Evolutionary conservation across 2,888 invertebrate species (phyloP), one percentile per base, ranked within the genome.

Genomic region (Aphidoletes aphidimyza): DNA sequence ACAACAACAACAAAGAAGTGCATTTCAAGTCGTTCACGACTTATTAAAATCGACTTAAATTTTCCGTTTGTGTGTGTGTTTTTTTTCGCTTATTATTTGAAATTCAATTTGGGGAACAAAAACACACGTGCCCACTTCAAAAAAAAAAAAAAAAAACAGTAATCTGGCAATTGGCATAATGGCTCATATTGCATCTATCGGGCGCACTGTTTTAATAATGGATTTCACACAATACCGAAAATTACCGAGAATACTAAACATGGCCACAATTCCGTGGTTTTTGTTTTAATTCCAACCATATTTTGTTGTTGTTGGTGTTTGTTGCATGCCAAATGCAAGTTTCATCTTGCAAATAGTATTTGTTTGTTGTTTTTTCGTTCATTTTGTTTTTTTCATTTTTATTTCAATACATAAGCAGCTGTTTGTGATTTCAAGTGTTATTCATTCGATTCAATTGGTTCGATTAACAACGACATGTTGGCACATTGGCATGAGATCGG

Each of bases 41-140:
- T 54, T 54, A 54, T 54, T 54, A 54, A 54, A 22, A 54, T 54
- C 54, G 22, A 22, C 54, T 54, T 22, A 22, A 6, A 17, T 54
- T 54, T 47, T 19, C 19, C n/a, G n/a, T n/a, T n/a, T n/a, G n/a
- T n/a, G n/a, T n/a, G n/a, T n/a, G n/a, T n/a, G n/a, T 5, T 47
- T 17, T 17, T 47, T 8, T 47, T 54, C 22, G n/a, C 22, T 54
- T 54, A 22, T 54, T 22, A 22, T 54, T 54, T 54, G 22, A 54
- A 54, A 54, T 54, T 54, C 54, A 54, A 54, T 54, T 54, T 54
- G 8, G 54, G 22, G 22, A 54, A n/a, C n/a, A n/a, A n/a, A 54
- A 54, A 22, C 54, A 54, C 54, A 54, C 54, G 54, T 54, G 54
- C 22, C 54, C 54, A 54, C 54, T 54, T 54, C 3, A 47, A 54